These are phyloP conservation scores for Empidonax alnorum DNA, from an alignment of 2,113 vertebrate species.

Conservation along the genomic window DNA sequence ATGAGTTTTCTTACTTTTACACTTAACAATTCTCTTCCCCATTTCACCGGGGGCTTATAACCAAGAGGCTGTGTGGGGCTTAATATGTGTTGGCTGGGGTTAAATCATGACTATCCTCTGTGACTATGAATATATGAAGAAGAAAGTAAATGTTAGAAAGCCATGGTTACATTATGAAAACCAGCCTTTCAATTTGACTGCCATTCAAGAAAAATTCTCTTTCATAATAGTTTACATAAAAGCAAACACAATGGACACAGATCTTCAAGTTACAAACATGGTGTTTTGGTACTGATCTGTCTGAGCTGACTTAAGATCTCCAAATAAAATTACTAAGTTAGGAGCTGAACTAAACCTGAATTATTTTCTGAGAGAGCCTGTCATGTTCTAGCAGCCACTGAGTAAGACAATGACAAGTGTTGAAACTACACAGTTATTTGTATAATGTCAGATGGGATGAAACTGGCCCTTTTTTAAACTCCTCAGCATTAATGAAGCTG, in stretches of 20 bases:
- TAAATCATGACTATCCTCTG: neutral
- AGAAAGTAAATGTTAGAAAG: neutral
- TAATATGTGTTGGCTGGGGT: neutral
- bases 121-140: neutral
- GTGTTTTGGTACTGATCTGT: neutral
- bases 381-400: neutral
- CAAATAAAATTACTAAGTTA: neutral
- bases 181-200: neutral
- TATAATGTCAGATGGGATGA: neutral
- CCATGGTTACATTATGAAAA: neutral
- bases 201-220: neutral
- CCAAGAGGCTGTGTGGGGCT: neutral
- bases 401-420: neutral
- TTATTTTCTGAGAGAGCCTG: neutral
- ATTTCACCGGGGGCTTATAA: rapidly evolving
- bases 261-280: neutral
- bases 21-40: neutral
- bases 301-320: neutral
- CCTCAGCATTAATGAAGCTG: neutral
- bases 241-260: neutral
- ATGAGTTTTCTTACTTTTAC: neutral
- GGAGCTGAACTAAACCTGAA: neutral
- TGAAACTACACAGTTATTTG: neutral
- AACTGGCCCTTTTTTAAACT: neutral
- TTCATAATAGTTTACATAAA: neutral